Conservation (phyloP, 1,140 invertebrate species). For the Cecropterus lyciades region DNA sequence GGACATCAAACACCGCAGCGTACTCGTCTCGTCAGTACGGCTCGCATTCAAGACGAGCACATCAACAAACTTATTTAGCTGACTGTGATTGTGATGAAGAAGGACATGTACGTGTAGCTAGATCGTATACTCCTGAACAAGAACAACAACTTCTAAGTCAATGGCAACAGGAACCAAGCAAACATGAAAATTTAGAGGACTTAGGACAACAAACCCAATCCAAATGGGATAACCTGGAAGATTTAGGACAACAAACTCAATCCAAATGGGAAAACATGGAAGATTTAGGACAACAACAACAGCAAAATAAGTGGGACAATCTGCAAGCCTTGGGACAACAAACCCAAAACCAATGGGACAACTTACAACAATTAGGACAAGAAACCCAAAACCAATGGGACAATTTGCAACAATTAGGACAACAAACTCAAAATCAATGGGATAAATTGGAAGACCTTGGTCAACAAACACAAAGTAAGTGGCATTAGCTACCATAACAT, state of each 20-base stretch:
- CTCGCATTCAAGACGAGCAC: slow-evolving; percentile 49
- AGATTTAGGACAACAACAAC: slow-evolving; percentile 55
- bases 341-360: slow-evolving; percentile 47
- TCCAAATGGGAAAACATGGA: slow-evolving; percentile 44
- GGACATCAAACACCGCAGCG: slow-evolving; percentile 45
- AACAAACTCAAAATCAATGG: slow-evolving; percentile 47
- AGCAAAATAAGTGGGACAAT: slow-evolving; percentile 47
- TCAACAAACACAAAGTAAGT: slow-evolving; percentile 55
- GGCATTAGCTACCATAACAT: slow-evolving; percentile 26
- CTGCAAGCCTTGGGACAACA: slow-evolving; percentile 58
- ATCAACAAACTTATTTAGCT: slow-evolving; percentile 48
- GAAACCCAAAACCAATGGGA: slow-evolving; percentile 49
- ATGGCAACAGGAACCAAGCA: slow-evolving; percentile 54
- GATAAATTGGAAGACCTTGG: slow-evolving; percentile 50
- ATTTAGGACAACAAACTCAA: slow-evolving; percentile 55
- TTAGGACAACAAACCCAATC: slow-evolving; percentile 57
- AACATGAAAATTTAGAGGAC: slow-evolving; percentile 59
- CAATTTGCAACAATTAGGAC: slow-evolving; percentile 53
- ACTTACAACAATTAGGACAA: slow-evolving; percentile 49
- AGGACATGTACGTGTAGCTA: slow-evolving; percentile 55
- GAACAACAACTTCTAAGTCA: slow-evolving; percentile 51
- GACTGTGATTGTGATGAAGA: slow-evolving; percentile 59
- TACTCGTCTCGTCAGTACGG: slow-evolving; percentile 55
- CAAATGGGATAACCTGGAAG: slow-evolving; percentile 44
- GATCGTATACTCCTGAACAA: slow-evolving; percentile 52